A percentile compares a stretch with the other conserved stretches of the same genome.
phyloP scores from a whole-genome alignment of 2,113 vertebrate genomes.

The Laticauda colubrina region DNA sequence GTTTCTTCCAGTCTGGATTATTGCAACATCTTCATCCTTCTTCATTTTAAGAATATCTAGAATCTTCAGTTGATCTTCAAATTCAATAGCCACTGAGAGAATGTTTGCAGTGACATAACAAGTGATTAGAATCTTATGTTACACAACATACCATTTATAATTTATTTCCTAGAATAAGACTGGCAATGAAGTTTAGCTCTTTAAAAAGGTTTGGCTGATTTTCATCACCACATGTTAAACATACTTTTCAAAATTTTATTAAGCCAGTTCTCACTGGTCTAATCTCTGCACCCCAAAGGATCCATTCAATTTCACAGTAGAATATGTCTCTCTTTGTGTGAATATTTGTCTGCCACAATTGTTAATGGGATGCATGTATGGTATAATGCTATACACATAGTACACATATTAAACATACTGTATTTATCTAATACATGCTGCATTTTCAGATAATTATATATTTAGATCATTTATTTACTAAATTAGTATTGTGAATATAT shows the following conservation, averaged over 20 bases:
- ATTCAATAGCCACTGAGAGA: not conserved
- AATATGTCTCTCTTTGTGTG: not conserved
- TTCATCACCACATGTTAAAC: not conserved
- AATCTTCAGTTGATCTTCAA: not conserved
- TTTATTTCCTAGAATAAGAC: not conserved
- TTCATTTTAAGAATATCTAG: not conserved
- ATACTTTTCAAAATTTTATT: not conserved
- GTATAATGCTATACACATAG: too few species aligned
- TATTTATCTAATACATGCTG: not conserved
- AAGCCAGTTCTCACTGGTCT: not conserved
- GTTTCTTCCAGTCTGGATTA: not conserved
- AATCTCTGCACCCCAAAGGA: not conserved
- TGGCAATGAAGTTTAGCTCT: not conserved
- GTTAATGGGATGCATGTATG: too few species aligned
- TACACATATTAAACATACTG: too few species aligned
- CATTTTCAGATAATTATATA: not conserved
- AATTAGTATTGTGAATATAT: not conserved
- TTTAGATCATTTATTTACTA: not conserved
- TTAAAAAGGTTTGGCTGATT: not conserved
- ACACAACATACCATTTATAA: not conserved
- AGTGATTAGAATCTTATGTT: not conserved
- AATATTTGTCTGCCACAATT: too few species aligned
- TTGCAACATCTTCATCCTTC: not conserved
- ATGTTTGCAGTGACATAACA: not conserved
- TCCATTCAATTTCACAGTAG: not conserved